phyloP scores from a whole-genome alignment of 2,888 invertebrate genomes.

The Cephus spinipes region DNA sequence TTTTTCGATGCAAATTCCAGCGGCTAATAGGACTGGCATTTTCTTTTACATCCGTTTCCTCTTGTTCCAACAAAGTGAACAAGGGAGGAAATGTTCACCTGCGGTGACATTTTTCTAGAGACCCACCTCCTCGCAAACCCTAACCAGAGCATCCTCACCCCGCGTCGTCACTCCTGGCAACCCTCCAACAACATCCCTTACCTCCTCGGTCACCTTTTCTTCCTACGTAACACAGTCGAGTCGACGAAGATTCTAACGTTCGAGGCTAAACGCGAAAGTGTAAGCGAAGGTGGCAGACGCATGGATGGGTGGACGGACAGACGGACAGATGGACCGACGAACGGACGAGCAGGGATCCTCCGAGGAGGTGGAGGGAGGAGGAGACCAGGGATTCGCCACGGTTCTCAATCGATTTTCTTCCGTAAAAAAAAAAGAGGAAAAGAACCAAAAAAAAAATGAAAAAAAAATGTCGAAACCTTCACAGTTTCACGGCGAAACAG shows the following conservation, averaged over 20 bases:
- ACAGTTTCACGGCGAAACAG: background rate
- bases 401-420: slow-evolving; percentile 43
- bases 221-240: background rate
- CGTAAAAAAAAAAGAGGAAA: slow-evolving; percentile 1
- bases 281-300: slow-evolving; percentile 45
- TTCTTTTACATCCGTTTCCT: background rate
- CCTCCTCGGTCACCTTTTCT: background rate
- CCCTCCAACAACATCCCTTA: background rate
- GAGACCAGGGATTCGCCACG: slow-evolving; percentile 38
- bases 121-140: background rate
- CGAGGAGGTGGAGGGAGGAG: slow-evolving; percentile 28
- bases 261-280: slow-evolving; percentile 30
- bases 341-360: slow-evolving; percentile 31
- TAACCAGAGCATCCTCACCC: background rate
- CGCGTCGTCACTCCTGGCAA: background rate
- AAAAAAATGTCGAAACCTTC: background rate
- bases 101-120: background rate
- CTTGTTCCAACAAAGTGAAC: background rate
- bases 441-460: slow-evolving; percentile 14
- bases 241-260: slow-evolving; percentile 11
- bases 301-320: slow-evolving; percentile 31
- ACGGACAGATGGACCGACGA: slow-evolving; percentile 25
- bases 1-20: background rate
- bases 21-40: background rate
- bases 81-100: background rate